Conservation (phyloP, 2,797 vertebrate genomes). For the Synanceia verrucosa region DNA sequence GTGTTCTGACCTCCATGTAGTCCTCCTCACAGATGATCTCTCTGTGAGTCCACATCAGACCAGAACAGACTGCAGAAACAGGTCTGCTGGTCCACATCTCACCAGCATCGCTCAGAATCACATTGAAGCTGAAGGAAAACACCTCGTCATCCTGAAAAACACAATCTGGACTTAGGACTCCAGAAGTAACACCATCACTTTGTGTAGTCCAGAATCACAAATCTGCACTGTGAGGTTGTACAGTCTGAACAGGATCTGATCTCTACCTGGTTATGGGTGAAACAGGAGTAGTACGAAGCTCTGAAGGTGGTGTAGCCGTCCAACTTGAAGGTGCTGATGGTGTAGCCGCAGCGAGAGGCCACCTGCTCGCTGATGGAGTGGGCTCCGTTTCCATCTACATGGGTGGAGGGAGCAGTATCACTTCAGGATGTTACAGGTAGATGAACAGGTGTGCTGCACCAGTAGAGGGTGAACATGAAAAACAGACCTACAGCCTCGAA, state of each 20-base stretch:
- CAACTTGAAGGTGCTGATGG: constrained; percentile 45
- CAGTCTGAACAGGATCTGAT: too few relatives aligned
- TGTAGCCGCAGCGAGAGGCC: constrained; percentile 75
- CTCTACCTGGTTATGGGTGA: constrained; percentile 64
- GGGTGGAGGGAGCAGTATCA: background rate
- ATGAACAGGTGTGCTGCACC: background rate
- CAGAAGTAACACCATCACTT: too few relatives aligned
- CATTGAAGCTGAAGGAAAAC: constrained; percentile 77
- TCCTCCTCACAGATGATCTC: constrained; percentile 84
- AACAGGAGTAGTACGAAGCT: constrained; percentile 79
- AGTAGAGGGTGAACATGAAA: too few relatives aligned
- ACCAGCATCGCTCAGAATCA: constrained; percentile 64
- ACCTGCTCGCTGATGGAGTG: constrained; percentile 39
- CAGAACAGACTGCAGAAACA: constrained; percentile 50
- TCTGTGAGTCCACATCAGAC: constrained; percentile 70
- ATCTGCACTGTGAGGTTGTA: too few relatives aligned
- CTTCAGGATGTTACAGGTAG: background rate
- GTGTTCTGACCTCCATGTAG: constrained; percentile 81
- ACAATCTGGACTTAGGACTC: too few relatives aligned
- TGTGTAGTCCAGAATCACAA: too few relatives aligned
- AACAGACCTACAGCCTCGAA: constrained; percentile 71
- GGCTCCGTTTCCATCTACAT: constrained; percentile 42
- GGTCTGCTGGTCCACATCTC: constrained; percentile 26
- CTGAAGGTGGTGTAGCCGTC: constrained; percentile 64
- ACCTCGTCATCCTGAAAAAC: constrained; percentile 67